Base-by-base conservation (phyloP, 1,140 invertebrate species). In the Anastrepha obliqua region DNA sequence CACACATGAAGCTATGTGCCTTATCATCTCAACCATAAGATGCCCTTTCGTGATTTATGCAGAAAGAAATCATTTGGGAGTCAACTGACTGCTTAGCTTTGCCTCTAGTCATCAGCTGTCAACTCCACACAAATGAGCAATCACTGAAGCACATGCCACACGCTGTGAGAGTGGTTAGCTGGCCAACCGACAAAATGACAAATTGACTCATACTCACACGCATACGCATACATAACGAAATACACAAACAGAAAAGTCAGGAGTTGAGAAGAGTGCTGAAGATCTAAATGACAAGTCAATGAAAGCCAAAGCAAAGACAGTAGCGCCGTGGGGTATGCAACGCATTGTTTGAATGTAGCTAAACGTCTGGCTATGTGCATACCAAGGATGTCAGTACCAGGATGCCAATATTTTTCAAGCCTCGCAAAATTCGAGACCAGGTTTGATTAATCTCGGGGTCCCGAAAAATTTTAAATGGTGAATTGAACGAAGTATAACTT, bases 1-100 rank as follows among this genome's bases (percentile, higher is more conserved):
- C 29, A 29, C 29, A n/a, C 15, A n/a, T 8, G 11, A 13, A 70
- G 67, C 67, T 4, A 44, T 44, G 29, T 7, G 44, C 17, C 17
- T 51, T n/a, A 42, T 74, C 70, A 74, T 74, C 15, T 51, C 13
- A 17, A 47, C 15, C 70, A 15, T 74, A 74, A 74, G 70, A 74
- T 74, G 70, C 70, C 44, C 44, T 74, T 74, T 74, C 44, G 70
- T 74, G 70, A 74, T 74, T 74, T 74, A 74, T 74, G 39, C 70
- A 74, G 9, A 47, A 74, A 74, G 44, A 74, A 74, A 74, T 74
- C 70, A 74, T 74, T 51, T 74, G 70, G 70, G 70, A 47, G 70
- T 74, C 70, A 74, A 74, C 70, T 74, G 70, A 74, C 70, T 74
- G 70, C 5, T 74, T 17, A 9, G 44, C 8, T 13, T 7, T 51